phyloP scores from a whole-genome alignment of 2,797 vertebrate genomes.

The Scleropages formosus region DNA sequence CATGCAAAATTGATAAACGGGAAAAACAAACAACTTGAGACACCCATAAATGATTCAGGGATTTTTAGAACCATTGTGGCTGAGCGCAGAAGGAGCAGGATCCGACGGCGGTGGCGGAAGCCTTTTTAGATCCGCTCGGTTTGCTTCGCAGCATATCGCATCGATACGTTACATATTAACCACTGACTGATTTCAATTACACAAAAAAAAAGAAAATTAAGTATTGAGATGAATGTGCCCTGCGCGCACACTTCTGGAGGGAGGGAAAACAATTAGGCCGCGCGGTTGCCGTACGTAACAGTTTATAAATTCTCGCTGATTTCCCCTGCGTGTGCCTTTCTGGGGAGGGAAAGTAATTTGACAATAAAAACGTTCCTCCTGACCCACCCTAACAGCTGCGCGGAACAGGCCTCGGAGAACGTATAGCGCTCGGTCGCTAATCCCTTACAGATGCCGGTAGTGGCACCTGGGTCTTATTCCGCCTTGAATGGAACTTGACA shows the following conservation, averaged over 20 bases:
- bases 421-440: background rate
- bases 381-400: background rate
- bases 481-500: constrained; percentile 27
- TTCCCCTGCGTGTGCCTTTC: background rate
- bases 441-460: constrained; percentile 11
- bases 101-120: constrained; percentile 2
- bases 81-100: no score
- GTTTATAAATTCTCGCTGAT: background rate
- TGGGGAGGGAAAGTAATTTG: background rate
- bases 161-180: constrained; percentile 45
- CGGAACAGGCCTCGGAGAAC: background rate
- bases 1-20: constrained; percentile 29
- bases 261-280: background rate
- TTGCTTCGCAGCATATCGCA: background rate
- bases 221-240: constrained; percentile 5
- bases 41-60: constrained; percentile 6
- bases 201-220: constrained; percentile 63
- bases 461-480: constrained; percentile 3
- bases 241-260: background rate
- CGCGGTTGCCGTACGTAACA: background rate
- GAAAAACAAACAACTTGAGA: constrained; percentile 3
- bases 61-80: constrained; percentile 1
- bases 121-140: constrained; percentile 24
- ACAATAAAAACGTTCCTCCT: background rate
- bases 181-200: constrained; percentile 66